Base-by-base conservation (phyloP, 1,140 invertebrate species). In the Triops longicaudatus region DNA sequence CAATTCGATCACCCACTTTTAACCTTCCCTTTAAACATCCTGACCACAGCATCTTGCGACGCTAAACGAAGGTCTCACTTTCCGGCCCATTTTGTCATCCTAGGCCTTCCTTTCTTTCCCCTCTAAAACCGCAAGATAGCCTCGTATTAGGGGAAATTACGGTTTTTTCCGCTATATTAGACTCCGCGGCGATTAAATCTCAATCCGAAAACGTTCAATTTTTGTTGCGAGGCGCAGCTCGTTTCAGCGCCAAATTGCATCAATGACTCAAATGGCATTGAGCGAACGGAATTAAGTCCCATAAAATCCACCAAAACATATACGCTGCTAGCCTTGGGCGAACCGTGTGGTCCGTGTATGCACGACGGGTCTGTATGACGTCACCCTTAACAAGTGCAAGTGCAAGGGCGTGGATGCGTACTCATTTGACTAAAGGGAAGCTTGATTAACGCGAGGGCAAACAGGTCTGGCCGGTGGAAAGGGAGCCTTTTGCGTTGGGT, bases 351-450 rank as follows among this genome's bases (percentile, higher is more conserved):
- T 63, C 22, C 22, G 50, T 63, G 50, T 63, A 14, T 22, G 31
- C 2, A 37, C 7, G 31, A 37, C 31, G 7, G 31, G 31, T 2
- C 14, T 63, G 10, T 17, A 17, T 63, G 50, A 63, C 50, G 50
- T 63, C 50, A 63, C 14, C 22, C 14, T 63, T 6, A 10, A 63
- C 50, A 63, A 63, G 50, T 63, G 50, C 50, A 63, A 63, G 50
- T 63, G 50, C 50, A 63, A 63, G 50, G 50, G 50, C n/a, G 50
- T 63, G n/a, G 7, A 63, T 63, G 50, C 50, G 50, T 63, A 63
- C 7, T 17, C 50, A 63, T 63, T 63, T 63, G 50, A 63, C n/a
- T 63, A 63, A 37, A 37, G 31, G 31, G 50, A 63, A 22, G 22
- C 50, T 63, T 63, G 50, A 63, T 63, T 63, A 63, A 22, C 50